These are phyloP conservation scores for Pachycephus smyrnensis DNA, from an alignment of 2,888 invertebrate species.

Conservation along the genomic window DNA sequence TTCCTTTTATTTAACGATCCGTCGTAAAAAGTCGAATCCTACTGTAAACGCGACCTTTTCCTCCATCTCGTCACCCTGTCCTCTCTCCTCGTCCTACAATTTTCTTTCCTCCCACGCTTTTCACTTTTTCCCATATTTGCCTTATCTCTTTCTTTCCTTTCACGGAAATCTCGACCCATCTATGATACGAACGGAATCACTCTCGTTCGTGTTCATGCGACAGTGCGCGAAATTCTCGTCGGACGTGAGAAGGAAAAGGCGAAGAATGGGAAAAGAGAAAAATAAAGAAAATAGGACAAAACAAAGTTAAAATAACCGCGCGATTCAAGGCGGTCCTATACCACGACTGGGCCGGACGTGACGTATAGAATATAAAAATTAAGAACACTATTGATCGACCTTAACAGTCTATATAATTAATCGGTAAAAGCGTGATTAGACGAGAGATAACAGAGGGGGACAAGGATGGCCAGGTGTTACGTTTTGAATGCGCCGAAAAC, in stretches of 20 bases:
- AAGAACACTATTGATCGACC: slow-evolving; percentile 6
- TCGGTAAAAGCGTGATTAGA: neutral
- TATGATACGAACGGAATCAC: neutral
- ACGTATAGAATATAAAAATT: neutral
- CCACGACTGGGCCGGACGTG: neutral
- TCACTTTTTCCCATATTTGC: neutral
- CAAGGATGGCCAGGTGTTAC: neutral
- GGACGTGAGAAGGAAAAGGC: slow-evolving; percentile 22
- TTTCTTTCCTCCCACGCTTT: neutral
- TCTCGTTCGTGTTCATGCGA: neutral
- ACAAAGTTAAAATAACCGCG: slow-evolving; percentile 12
- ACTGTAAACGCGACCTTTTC: neutral
- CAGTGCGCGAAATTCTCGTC: neutral
- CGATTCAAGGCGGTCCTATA: neutral
- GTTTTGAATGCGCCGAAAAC: slow-evolving; percentile 3
- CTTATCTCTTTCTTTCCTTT: neutral
- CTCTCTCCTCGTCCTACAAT: neutral
- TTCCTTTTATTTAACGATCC: neutral
- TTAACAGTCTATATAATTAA: neutral
- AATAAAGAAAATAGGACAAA: slow-evolving; percentile 16
- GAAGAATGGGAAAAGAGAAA: slow-evolving; percentile 22
- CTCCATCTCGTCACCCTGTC: neutral
- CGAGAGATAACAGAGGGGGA: neutral
- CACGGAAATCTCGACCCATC: neutral
- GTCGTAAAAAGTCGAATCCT: neutral